Base-by-base conservation (phyloP, 2,113 vertebrate genomes). In the Pelobates fuscus region DNA sequence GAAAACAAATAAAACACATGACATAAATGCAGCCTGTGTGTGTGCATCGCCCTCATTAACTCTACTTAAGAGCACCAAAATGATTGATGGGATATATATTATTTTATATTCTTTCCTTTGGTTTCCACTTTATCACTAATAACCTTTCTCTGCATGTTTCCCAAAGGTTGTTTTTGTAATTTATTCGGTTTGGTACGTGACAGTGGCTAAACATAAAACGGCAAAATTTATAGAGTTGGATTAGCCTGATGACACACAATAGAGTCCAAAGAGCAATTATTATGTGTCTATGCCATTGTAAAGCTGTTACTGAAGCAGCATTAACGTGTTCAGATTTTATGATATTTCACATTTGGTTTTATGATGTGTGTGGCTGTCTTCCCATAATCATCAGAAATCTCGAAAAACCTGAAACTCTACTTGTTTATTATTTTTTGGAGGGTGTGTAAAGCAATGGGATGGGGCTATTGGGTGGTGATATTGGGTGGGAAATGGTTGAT, bases 311-410 rank as follows among this genome's bases (percentile, higher is more conserved):
- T 88, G 85, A 81, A 72, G 85, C 70, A 77, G 83, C 83, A 86
- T 83, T 85, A 86, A 89, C 84, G 82, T 84, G 86, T 92, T 87
- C 85, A 82, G 80, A 77, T 71, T 92, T 92, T 90, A 89, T 89
- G 87, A 75, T 87, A 86, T 89, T 89, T 90, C 86, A 74, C 84
- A 84, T 91, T 86, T 86, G 64, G 86, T 91, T 91, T 91, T 92
- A 91, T 85, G 78, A 83, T 78, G 82, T 82, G 84, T 82, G 84
- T 84, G 79, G 76, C 82, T 71, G 82, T 86, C 88, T 90, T 82
- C 84, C 88, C 88, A 90, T 86, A 89, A 87, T 82, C 82, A 87
- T 85, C 83, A 21, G 58, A 44, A n/a, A n/a, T n/a, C n/a, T n/a
- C n/a, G n/a, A n/a, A 21, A 1, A 46, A 66, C 43, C 15, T 49